Base-by-base conservation (phyloP, 2,797 vertebrate species). In the Tapirus indicus region DNA sequence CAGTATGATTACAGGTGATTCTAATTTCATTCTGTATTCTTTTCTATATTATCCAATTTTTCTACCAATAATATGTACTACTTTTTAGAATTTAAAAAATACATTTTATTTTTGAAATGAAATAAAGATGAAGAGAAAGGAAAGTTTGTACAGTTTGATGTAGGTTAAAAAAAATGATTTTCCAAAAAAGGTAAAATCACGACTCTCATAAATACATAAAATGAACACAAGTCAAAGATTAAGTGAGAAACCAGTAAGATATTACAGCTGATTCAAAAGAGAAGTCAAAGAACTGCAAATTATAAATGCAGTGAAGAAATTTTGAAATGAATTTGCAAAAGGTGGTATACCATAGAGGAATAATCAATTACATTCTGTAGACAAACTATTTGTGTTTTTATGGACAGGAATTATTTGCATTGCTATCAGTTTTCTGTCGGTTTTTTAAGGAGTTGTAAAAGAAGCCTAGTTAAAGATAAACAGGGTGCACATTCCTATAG, bases 291-390 rank as follows among this genome's bases (percentile, higher is more conserved):
- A 93, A 47, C 21, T 91, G 49, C 1, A 79, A 71, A 83, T 62
- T 72, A 78, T 60, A 49, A 78, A 64, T 58, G 38, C 2, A n/a
- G 7, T 38, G 56, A 86, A 72, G 41, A 95, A 68, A 60, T 41
- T 17, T 38, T 78, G 56, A 77, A 90, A 83, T 95, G 35, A 84
- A 91, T 84, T 68, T 84, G 25, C n/a, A 91, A 91, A 93, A 60
- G 7, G 5, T 29, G 0, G 12, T 78, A n/a, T 79, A 47, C 62
- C 25, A 69, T 60, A 78, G 60, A 95, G 47, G 6, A 52, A 62
- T 29, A 41, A 71, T 74, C n/a, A 47, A 16, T 66, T 38, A 60
- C 2, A 41, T 49, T 84, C 75, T 74, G 21, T 3, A 32, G 16
- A 66, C 35, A 88, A 77, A 82, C 20, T 90, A 68, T 52, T n/a